Evolutionary conservation across 2,797 vertebrate genomes (phyloP).

Genomic region (Margarornis squamiger): DNA sequence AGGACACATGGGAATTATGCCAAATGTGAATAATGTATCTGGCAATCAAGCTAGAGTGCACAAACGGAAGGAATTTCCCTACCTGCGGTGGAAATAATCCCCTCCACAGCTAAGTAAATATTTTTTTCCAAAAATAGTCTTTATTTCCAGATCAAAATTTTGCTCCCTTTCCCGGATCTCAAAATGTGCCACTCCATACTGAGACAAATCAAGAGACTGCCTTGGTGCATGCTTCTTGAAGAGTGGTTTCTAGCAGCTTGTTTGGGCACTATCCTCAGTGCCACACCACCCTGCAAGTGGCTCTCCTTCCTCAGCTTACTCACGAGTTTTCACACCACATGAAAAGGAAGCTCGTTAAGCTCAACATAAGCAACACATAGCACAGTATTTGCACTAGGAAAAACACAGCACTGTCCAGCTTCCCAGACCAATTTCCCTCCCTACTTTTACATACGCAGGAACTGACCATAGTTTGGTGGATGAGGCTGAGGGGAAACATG

Average conservation of each 20-base stretch:
- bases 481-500: background rate
- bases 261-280: background rate
- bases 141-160: background rate
- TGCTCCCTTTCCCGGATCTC: background rate
- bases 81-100: background rate
- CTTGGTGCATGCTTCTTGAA: fast-evolving
- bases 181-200: background rate
- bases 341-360: background rate
- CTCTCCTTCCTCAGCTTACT: background rate
- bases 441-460: background rate
- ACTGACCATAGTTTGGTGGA: background rate
- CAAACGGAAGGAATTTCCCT: background rate
- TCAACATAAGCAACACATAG: fast-evolving
- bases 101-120: background rate
- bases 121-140: background rate
- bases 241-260: background rate
- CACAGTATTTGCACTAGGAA: background rate
- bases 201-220: background rate
- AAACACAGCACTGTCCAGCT: fast-evolving
- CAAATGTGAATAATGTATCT: conserved; percentile 26
- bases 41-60: background rate
- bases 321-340: background rate
- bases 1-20: background rate
- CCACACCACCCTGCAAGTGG: fast-evolving
- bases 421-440: background rate